phyloP scores from a whole-genome alignment of 2,113 vertebrate genomes.

The Panurus biarmicus region DNA sequence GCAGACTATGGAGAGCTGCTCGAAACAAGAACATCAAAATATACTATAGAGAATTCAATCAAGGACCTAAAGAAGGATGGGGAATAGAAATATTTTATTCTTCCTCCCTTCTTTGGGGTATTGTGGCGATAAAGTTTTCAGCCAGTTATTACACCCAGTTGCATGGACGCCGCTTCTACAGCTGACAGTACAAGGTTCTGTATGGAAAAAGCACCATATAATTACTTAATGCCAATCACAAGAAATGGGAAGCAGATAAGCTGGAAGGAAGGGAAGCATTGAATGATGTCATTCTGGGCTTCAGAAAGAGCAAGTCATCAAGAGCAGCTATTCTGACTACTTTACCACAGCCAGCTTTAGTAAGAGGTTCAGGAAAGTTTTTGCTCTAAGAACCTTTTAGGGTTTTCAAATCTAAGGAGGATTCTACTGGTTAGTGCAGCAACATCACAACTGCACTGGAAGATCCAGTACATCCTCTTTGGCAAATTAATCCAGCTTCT shows the following conservation, averaged over 20 bases:
- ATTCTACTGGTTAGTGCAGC: background rate
- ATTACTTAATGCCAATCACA: background rate
- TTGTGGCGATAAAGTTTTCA: background rate
- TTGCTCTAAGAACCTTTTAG: background rate
- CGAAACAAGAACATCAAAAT: background rate
- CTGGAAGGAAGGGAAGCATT: background rate
- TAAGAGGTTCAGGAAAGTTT: background rate
- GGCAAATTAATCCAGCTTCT: background rate
- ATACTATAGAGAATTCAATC: background rate
- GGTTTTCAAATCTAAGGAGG: background rate
- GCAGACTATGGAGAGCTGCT: background rate
- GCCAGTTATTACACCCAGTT: background rate
- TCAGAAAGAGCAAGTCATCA: background rate
- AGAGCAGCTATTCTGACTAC: background rate
- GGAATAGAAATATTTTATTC: background rate
- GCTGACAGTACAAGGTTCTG: background rate
- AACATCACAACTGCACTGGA: background rate
- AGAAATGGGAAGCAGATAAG: background rate
- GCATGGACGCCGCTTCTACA: background rate
- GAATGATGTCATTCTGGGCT: background rate
- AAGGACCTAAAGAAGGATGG: background rate
- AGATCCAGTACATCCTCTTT: background rate
- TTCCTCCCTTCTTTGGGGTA: background rate
- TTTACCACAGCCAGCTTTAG: background rate
- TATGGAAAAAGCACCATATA: background rate